Conservation (phyloP, 2,113 vertebrate genomes). For the Podiceps cristatus region DNA sequence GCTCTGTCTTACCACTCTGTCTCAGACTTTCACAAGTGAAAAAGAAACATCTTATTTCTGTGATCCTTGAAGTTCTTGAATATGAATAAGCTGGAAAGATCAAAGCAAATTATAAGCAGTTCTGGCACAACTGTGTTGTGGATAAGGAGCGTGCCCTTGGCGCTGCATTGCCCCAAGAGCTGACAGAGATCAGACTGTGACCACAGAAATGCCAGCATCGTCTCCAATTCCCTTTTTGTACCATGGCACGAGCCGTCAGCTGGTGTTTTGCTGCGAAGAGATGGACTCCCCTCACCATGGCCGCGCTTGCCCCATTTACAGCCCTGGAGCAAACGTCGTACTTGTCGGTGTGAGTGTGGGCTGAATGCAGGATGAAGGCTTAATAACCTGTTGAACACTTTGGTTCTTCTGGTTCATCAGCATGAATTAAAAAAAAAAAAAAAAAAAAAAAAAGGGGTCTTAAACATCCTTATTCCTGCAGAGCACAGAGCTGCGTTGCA, state of each 20-base stretch:
- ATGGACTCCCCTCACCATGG: fast-evolving
- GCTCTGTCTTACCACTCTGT: neutral
- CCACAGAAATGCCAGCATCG: neutral
- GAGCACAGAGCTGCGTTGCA: neutral
- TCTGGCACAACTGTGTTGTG: neutral
- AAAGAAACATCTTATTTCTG: neutral
- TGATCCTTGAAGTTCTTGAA: neutral
- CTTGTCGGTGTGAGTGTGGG: too few relatives aligned
- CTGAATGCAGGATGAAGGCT: neutral
- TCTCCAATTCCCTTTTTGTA: neutral
- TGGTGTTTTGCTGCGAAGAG: neutral
- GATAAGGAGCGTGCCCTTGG: neutral
- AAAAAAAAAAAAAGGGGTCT: neutral
- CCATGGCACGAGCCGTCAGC: fast-evolving
- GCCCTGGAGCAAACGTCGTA: neutral
- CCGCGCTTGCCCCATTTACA: neutral
- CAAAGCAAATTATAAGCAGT: neutral
- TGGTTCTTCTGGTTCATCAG: neutral
- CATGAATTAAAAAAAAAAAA: neutral
- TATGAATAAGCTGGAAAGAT: neutral
- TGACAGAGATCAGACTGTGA: neutral
- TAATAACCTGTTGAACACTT: fast-evolving
- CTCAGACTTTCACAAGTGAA: neutral
- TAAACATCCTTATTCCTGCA: neutral
- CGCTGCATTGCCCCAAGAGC: neutral